phyloP scores from a whole-genome alignment of 2,113 vertebrate species.

The Pomatorhinus ruficollis region DNA sequence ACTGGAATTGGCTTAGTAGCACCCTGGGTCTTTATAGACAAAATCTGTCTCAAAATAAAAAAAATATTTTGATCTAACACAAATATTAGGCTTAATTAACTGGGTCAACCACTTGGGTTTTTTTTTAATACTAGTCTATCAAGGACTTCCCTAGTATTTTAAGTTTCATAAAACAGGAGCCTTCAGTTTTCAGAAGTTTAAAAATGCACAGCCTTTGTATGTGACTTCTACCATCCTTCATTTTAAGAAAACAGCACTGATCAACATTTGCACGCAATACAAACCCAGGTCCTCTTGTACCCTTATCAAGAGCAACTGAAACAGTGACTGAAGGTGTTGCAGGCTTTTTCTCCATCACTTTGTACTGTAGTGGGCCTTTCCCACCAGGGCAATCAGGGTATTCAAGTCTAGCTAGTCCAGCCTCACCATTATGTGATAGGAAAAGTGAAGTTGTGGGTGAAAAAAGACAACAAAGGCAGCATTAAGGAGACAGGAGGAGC shows the following conservation, averaged over 20 bases:
- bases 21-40: background rate
- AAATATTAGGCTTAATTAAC: background rate
- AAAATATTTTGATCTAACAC: background rate
- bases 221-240: background rate
- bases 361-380: background rate
- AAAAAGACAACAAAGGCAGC: background rate
- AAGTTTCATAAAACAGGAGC: background rate
- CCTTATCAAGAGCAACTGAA: background rate
- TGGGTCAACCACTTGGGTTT: background rate
- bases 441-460: background rate
- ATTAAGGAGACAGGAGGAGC: background rate
- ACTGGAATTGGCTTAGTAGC: background rate
- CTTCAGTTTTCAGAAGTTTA: background rate
- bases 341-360: background rate
- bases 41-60: background rate
- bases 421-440: background rate
- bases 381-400: fast-evolving
- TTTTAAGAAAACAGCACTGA: background rate
- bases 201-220: background rate
- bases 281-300: background rate
- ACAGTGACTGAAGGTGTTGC: background rate
- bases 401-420: background rate
- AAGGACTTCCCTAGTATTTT: background rate
- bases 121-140: background rate
- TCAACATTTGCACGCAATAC: background rate